These are phyloP conservation scores for Macrotis lagotis DNA, from an alignment of 2,113 vertebrate genomes.

Conservation along the genomic window DNA sequence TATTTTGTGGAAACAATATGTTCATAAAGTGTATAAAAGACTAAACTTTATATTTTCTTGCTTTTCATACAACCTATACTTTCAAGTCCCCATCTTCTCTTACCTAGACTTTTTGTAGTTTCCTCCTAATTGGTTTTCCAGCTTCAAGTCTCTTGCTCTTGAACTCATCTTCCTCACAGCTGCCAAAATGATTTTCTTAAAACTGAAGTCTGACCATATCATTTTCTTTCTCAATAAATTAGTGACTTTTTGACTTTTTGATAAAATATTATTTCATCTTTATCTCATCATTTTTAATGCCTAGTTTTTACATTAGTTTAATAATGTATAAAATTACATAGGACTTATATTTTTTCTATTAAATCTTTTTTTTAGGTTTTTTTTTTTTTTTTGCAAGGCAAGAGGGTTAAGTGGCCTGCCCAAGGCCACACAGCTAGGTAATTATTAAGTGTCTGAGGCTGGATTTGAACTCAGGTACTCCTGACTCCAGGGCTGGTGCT, in stretches of 20 bases:
- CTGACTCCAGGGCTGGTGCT: too few relatives aligned
- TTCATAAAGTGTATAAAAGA: background rate
- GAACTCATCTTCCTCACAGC: background rate
- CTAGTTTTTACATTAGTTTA: too few relatives aligned
- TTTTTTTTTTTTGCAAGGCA: too few relatives aligned
- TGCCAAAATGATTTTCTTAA: background rate
- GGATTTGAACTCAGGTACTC: too few relatives aligned
- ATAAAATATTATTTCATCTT: background rate
- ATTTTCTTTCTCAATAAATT: background rate
- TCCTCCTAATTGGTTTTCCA: background rate
- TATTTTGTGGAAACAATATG: background rate
- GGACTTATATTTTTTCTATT: too few relatives aligned
- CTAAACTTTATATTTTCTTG: background rate
- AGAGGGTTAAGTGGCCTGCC: too few relatives aligned
- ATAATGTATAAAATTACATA: too few relatives aligned
- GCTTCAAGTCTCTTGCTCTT: background rate
- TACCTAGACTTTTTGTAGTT: background rate
- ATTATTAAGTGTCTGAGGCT: too few relatives aligned
- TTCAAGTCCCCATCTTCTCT: background rate
- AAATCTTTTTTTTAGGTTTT: too few relatives aligned
- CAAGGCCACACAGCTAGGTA: too few relatives aligned
- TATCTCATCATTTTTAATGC: background rate
- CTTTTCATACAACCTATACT: background rate
- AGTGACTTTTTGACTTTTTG: background rate
- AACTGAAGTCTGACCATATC: background rate